These are phyloP conservation scores for Oncorhynchus masou DNA, from an alignment of 2,113 vertebrate genomes.

Conservation along the genomic window DNA sequence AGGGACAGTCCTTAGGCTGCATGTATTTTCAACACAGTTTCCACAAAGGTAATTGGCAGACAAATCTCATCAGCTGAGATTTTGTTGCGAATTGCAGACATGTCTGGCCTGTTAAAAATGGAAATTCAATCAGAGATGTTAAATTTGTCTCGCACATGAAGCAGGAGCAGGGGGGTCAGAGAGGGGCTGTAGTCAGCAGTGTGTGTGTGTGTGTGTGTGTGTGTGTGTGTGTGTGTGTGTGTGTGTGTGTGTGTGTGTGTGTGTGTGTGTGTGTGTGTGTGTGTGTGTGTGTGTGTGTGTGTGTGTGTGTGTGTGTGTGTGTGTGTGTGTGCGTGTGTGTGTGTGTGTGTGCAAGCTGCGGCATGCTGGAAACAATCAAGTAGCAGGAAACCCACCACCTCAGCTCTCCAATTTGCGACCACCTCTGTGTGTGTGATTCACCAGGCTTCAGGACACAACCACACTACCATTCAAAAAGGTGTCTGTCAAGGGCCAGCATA, in stretches of 20 bases:
- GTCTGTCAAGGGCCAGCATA: not conserved
- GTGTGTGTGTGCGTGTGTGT: conserved; percentile 41
- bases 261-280: not conserved
- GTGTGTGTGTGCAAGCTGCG: conserved; percentile 52
- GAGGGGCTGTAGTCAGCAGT: not conserved
- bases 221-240: conserved; percentile 2
- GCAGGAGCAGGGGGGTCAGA: not conserved
- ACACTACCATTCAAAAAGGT: not conserved
- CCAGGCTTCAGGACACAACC: not conserved
- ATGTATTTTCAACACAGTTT: not conserved
- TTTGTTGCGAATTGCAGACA: not conserved
- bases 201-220: not conserved
- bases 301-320: conserved; percentile 46
- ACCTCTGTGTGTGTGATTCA: conserved; percentile 19
- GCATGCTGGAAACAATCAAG: conserved; percentile 59
- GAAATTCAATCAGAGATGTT: conserved; percentile 3
- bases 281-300: conserved; percentile 33
- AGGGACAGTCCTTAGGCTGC: not conserved
- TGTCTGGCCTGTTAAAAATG: conserved; percentile 2
- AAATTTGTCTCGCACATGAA: conserved; percentile 5
- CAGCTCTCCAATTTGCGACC: conserved; percentile 45
- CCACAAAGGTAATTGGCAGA: not conserved
- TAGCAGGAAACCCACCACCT: conserved; percentile 33
- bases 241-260: conserved; percentile 29
- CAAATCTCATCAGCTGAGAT: not conserved